A percentile compares a stretch with the other conserved stretches of the same genome.
Conservation (phyloP, 2,888 invertebrate genomes). For the Phaonia tiefii region DNA sequence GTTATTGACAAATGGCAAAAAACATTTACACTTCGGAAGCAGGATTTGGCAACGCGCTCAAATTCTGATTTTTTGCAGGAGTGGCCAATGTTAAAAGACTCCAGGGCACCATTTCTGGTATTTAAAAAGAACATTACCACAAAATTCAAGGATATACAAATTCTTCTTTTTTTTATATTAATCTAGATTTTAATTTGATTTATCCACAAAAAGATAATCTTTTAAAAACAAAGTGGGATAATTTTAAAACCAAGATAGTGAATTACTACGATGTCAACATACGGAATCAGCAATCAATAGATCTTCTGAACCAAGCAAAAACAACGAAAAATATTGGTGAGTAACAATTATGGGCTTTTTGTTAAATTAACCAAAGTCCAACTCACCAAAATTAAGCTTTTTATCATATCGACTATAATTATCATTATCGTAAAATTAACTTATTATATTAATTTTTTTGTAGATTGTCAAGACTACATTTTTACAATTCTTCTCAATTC, state of each 20-base stretch:
- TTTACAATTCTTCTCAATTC: constrained; percentile 51
- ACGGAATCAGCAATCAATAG: too few relatives aligned
- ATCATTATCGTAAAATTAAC: too few relatives aligned
- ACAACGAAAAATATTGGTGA: constrained; percentile 1
- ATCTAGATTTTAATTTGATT: constrained; percentile 60
- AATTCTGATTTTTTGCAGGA: constrained; percentile 52
- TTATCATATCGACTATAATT: too few relatives aligned
- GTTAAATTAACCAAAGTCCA: too few relatives aligned
- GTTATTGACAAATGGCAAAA: too few relatives aligned
- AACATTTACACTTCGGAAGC: too few relatives aligned
- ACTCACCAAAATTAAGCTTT: too few relatives aligned
- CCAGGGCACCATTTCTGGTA: constrained; percentile 57
- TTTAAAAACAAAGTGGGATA: constrained; percentile 61
- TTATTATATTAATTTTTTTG: too few relatives aligned
- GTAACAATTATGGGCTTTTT: constrained; percentile 2
- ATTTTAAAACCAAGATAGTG: constrained; percentile 50
- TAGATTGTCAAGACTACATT: constrained; percentile 57
- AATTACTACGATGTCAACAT: too few relatives aligned
- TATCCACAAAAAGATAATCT: too few relatives aligned
- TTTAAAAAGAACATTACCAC: constrained; percentile 48
- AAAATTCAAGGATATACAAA: constrained; percentile 51
- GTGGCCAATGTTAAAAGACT: constrained; percentile 57
- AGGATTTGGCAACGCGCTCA: too few relatives aligned
- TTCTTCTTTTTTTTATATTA: constrained; percentile 62
- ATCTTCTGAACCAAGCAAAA: constrained; percentile 9